Percentiles rank a stretch among this genome's conserved stretches.
These are phyloP conservation scores for Rhea americana DNA, from an alignment of 2,113 vertebrate species.

Conservation along the genomic window DNA sequence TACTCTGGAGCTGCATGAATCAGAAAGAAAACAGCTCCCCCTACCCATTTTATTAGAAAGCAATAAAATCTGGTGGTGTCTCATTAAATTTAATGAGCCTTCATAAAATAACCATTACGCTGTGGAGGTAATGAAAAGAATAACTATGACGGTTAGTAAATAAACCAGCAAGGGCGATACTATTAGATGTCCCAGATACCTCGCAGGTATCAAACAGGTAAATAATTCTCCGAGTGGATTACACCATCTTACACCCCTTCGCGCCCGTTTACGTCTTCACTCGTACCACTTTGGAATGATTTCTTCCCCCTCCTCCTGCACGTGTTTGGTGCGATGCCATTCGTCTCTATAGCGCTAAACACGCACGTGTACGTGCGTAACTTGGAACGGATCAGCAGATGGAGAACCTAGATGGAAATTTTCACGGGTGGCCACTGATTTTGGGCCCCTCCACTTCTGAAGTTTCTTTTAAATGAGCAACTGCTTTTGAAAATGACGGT, in stretches of 20 bases:
- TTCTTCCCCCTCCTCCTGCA: not conserved
- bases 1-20: conserved; percentile 70
- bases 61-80: conserved; percentile 76
- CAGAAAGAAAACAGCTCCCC: conserved; percentile 67
- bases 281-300: not conserved
- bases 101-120: conserved; percentile 80
- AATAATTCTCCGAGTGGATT: not conserved
- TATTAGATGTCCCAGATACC: not conserved
- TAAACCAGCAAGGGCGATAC: conserved; percentile 66
- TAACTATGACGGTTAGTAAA: conserved; percentile 77
- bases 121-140: conserved; percentile 78
- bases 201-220: not conserved
- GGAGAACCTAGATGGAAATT: not conserved
- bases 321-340: not conserved
- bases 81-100: conserved; percentile 82
- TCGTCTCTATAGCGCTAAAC: not conserved
- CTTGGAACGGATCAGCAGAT: fast-evolving
- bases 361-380: fast-evolving
- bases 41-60: conserved; percentile 74
- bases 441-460: not conserved
- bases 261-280: not conserved
- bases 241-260: not conserved
- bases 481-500: not conserved
- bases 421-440: not conserved
- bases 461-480: not conserved